These are phyloP conservation scores for Acropternis orthonyx DNA, from an alignment of 2,797 vertebrate species.

Conservation along the genomic window DNA sequence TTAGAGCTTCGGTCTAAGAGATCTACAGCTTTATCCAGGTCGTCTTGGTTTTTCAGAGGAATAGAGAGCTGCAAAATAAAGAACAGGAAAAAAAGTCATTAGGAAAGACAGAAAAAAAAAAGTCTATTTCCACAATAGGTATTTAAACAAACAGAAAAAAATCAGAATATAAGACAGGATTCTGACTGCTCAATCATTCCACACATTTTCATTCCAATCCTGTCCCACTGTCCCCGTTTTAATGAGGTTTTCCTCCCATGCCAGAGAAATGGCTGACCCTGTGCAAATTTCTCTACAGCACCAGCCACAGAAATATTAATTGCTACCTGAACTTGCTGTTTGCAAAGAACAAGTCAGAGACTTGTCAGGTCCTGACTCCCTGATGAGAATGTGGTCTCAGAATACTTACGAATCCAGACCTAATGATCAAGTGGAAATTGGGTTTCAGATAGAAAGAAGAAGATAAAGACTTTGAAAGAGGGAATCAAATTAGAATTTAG, in stretches of 20 bases:
- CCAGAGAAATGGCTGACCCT: not conserved
- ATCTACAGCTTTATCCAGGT: conserved; percentile 94
- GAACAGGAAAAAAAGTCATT: not conserved
- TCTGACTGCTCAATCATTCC: not conserved
- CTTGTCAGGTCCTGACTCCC: not conserved
- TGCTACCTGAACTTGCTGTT: not conserved
- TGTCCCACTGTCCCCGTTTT: not conserved
- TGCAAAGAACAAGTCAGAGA: not conserved
- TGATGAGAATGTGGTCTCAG: not conserved
- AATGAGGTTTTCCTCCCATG: not conserved
- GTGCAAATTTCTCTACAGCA: not conserved
- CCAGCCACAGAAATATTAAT: not conserved
- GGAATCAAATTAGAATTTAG: not conserved
- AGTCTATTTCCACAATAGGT: not conserved
- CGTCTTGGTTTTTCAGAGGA: conserved; percentile 89
- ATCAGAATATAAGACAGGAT: not conserved
- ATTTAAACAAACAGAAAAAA: not conserved
- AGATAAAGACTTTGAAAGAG: not conserved
- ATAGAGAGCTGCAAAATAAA: conserved; percentile 86
- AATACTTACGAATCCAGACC: not conserved
- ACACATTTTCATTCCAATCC: not conserved
- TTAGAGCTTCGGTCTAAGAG: conserved; percentile 92
- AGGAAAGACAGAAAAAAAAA: not conserved
- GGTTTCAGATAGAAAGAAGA: not conserved
- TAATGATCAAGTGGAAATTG: not conserved